Percentiles rank a stretch among this genome's conserved stretches.
phyloP scores from a whole-genome alignment of 2,113 vertebrate genomes.

The Calonectris borealis region DNA sequence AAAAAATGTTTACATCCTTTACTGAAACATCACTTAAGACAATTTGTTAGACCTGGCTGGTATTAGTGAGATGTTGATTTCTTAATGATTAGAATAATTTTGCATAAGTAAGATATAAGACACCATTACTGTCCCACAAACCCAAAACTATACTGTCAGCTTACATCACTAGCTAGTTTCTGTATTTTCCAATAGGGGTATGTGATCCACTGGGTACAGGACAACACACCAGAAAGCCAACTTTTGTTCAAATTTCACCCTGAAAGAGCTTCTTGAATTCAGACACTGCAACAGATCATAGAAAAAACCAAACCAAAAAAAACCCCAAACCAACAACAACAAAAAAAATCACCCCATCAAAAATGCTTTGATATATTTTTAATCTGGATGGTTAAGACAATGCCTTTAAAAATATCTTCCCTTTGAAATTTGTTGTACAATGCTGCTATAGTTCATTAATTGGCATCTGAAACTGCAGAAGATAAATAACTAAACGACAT shows the following conservation, averaged over 20 bases:
- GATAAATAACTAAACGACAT: background rate
- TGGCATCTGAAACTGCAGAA: background rate
- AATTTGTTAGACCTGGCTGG: background rate
- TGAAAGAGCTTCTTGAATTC: background rate
- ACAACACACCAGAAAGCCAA: background rate
- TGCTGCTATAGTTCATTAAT: background rate
- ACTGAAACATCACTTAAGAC: background rate
- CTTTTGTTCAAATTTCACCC: background rate
- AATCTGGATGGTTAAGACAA: background rate
- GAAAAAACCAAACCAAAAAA: background rate
- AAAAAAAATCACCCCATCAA: background rate
- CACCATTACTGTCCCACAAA: background rate
- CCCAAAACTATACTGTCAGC: background rate
- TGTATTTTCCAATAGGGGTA: background rate
- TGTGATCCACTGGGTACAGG: background rate
- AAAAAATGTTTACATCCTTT: background rate
- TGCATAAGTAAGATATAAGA: background rate
- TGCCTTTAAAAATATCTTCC: background rate
- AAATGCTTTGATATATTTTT: background rate
- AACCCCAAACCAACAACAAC: background rate
- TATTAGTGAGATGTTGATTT: background rate
- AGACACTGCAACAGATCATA: background rate
- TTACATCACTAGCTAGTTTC: background rate
- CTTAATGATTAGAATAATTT: background rate
- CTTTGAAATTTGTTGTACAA: background rate